These are phyloP conservation scores for Drosophila sp. DNA, from an alignment of 1,140 invertebrate species.

Conservation along the genomic window DNA sequence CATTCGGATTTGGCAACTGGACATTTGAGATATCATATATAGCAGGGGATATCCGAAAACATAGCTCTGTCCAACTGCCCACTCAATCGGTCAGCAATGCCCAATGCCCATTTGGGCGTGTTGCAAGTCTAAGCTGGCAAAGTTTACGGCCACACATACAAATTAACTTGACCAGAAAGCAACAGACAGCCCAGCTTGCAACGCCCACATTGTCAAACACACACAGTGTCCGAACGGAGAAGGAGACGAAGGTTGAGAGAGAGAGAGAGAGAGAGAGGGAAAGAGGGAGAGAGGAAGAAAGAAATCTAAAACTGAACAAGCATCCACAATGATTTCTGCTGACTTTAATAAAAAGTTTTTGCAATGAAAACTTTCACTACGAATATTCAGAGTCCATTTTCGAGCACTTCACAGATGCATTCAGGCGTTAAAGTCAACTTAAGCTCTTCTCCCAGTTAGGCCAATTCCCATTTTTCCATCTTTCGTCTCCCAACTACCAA, in stretches of 20 bases:
- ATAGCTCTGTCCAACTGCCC: constrained; percentile 14
- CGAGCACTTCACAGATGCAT: constrained; percentile 65
- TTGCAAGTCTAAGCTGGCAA: constrained; percentile 78
- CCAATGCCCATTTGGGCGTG: constrained; percentile 66
- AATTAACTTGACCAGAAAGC: constrained; percentile 78
- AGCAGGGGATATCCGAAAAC: constrained; percentile 45
- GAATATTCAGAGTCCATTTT: constrained; percentile 16
- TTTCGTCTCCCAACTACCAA: too few species aligned
- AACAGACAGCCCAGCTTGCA: constrained; percentile 53
- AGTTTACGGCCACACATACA: constrained; percentile 81
- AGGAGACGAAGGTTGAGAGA: background rate
- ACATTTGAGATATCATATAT: constrained; percentile 76
- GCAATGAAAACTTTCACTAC: constrained; percentile 67
- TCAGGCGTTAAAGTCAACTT: constrained; percentile 83
- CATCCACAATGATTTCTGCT: constrained; percentile 54
- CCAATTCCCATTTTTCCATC: constrained; percentile 20
- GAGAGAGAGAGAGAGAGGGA: background rate
- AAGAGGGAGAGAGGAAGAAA: background rate
- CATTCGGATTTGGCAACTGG: constrained; percentile 58
- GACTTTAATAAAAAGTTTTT: constrained; percentile 78
- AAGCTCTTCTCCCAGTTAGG: constrained; percentile 52
- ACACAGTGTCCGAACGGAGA: constrained; percentile 7
- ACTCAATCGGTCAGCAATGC: constrained; percentile 30
- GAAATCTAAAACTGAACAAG: constrained; percentile 58
- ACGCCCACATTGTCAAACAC: constrained; percentile 75